Evolutionary conservation across 2,888 invertebrate genomes (phyloP), one percentile per base, ranked within the genome.

Genomic region (Diarsia dahlii): DNA sequence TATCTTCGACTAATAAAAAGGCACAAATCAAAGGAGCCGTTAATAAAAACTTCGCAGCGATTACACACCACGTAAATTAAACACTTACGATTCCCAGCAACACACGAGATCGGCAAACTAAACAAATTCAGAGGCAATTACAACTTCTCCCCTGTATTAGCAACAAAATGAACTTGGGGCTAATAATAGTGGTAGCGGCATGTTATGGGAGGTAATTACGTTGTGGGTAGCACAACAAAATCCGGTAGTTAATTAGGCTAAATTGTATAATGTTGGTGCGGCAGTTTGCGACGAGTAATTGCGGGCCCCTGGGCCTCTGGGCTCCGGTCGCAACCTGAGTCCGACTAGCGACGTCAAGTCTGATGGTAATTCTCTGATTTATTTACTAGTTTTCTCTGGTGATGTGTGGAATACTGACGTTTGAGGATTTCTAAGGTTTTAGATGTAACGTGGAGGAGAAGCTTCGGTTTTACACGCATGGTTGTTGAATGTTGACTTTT

Each of bases 191-290:
- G 90, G 91, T 91, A 90, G 92, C 90, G 90, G 90, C 92, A 93
- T 94, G 95, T 95, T 95, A 96, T 95, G 95, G 95, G 93, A 94
- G 92, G 94, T 93, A 95, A 96, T 96, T 95, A 95, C 93, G 79
- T 89, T 86, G 90, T 87, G 91, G 91, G 92, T 89, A 92, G 92
- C 92, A 90, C 92, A 93, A 93, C 95, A 92, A 95, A 95, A 94
- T 96, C 96, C 96, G 94, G 95, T 96, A 96, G 96, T 96, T 96
- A 96, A 96, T 96, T 96, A 94, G 95, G 93, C 95, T 93, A 96
- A 97, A 97, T 97, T 96, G 96, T 96, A 94, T 96, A 96, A 96
- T 96, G 92, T 91, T 87, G 89, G 94, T 89, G 93, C 92, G 93
- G 93, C 92, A 93, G 92, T 93, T 93, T 90, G 93, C 93, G 93